These are phyloP conservation scores for Carposina sasakii DNA, from an alignment of 1,140 invertebrate genomes.

Conservation along the genomic window DNA sequence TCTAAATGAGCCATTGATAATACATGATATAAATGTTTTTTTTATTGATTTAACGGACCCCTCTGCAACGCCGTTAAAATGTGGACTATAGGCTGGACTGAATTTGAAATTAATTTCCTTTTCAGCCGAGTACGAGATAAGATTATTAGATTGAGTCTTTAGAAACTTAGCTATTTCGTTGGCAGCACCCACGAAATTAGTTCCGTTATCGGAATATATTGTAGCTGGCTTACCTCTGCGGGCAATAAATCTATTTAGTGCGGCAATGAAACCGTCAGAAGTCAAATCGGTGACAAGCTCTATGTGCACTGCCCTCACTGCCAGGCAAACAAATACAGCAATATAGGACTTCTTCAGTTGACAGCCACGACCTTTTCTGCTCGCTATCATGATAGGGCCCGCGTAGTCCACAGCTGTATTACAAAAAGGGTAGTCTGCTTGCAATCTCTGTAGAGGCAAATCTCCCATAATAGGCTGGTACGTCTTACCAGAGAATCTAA, in stretches of 20 bases:
- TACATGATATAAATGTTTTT: slow-evolving; percentile 18
- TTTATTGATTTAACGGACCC: slow-evolving; percentile 18
- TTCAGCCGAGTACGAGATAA: not conserved
- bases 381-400: slow-evolving; percentile 5
- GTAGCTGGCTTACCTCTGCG: slow-evolving; percentile 6
- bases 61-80: slow-evolving; percentile 18
- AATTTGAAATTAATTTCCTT: not conserved
- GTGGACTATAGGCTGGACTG: slow-evolving; percentile 10
- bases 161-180: slow-evolving; percentile 11
- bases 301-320: slow-evolving; percentile 8
- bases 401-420: slow-evolving; percentile 12
- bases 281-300: slow-evolving; percentile 13
- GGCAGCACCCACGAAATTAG: slow-evolving; percentile 7
- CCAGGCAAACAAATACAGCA: slow-evolving; percentile 12
- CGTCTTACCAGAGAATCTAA: slow-evolving; percentile 9
- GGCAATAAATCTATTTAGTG: slow-evolving; percentile 9
- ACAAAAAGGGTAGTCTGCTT: slow-evolving; percentile 3
- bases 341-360: slow-evolving; percentile 11
- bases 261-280: slow-evolving; percentile 2
- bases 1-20: slow-evolving; percentile 16
- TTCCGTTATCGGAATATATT: slow-evolving; percentile 11
- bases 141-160: not conserved
- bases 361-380: slow-evolving; percentile 8
- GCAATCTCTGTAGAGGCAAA: slow-evolving; percentile 5
- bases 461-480: slow-evolving; percentile 13